phyloP scores from a whole-genome alignment of 2,797 vertebrate genomes.

The Buphagus erythrorhynchus region DNA sequence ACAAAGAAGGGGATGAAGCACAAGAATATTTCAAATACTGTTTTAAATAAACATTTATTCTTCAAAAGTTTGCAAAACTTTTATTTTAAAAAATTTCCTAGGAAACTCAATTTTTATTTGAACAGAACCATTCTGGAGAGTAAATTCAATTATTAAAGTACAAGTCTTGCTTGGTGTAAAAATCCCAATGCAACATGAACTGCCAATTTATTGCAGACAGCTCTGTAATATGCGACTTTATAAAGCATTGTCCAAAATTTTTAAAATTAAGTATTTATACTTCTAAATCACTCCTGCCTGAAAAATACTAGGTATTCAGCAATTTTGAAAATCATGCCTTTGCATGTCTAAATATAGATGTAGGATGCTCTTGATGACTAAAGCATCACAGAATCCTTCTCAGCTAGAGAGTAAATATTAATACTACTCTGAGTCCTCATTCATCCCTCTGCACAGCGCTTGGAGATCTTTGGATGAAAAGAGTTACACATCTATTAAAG shows the following conservation, averaged over 20 bases:
- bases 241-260: not conserved
- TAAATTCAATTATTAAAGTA: not conserved
- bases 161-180: not conserved
- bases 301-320: not conserved
- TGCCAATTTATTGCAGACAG: not conserved
- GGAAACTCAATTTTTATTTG: not conserved
- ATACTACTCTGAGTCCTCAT: not conserved
- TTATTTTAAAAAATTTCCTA: not conserved
- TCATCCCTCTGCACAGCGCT: not conserved
- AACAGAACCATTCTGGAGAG: not conserved
- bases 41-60: not conserved
- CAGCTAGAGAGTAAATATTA: slow-evolving; percentile 17
- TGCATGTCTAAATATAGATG: not conserved
- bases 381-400: not conserved
- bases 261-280: not conserved
- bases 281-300: slow-evolving; percentile 6
- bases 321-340: not conserved
- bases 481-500: not conserved
- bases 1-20: not conserved
- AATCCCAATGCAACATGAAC: not conserved
- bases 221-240: not conserved
- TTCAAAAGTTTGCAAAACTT: not conserved
- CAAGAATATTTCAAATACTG: not conserved
- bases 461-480: not conserved
- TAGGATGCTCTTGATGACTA: not conserved